Evolutionary conservation across 2,888 invertebrate genomes (phyloP), one percentile per base, ranked within the genome.

Genomic region (Noctua comes): DNA sequence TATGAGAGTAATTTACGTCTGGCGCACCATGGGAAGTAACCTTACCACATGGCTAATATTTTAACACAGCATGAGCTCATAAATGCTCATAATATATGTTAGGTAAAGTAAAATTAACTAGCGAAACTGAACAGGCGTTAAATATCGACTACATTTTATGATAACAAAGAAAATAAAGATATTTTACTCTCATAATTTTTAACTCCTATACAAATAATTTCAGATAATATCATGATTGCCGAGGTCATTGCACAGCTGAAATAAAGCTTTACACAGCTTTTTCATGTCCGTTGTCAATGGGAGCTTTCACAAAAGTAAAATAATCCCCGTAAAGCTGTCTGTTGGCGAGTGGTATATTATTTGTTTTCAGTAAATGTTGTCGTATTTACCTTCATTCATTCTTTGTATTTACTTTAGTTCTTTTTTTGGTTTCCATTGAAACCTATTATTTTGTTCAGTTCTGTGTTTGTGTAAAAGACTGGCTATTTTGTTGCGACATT

Each of bases 241-340:
- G 27, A 73, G 79, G 21, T 24, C 73, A 65, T 40, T 57, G 73
- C 27, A 54, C 36, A 21, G n/a, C 62, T 2, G 21, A 59, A 70
- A 59, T 71, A 65, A 54, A 70, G 59, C 51, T 46, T 62, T 24
- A 46, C 46, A 31, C 16, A 24, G 70, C 66, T 70, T 70, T 59
- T 76, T 57, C 64, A 71, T 68, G 54, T 46, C 70, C 5, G 11
- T n/a, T 71, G 40, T 64, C 77, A 64, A 43, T 72, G 62, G 46
- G 13, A 59, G 82, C 71, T 72, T 76, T 68, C 18, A 79, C 64
- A 68, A 64, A 57, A 77, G 68, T 48, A 40, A 68, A 68, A 71
- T 68, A 68, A 76, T 65, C 31, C 27, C 27, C 8, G 16, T 51
- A 43, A 68, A 77, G 62, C 43, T 68, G 48, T n/a, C 40, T 51